phyloP scores from a whole-genome alignment of 2,113 vertebrate species.

The Suricata suricatta region DNA sequence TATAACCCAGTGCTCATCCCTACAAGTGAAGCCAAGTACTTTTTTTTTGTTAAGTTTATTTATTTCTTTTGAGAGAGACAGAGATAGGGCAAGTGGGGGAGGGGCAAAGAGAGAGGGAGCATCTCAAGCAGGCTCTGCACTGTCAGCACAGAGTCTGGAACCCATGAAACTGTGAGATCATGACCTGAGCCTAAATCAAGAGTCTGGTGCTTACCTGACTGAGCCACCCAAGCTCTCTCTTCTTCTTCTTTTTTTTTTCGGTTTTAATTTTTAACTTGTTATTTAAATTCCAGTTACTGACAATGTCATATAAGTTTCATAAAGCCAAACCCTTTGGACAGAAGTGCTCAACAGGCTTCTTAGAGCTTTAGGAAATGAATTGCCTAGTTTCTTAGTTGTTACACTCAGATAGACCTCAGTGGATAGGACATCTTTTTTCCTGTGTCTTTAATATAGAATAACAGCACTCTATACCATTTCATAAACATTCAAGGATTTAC shows the following conservation, averaged over 20 bases:
- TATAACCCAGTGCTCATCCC: no score
- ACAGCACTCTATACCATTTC: not conserved
- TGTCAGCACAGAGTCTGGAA: no score
- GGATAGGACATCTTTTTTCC: not conserved
- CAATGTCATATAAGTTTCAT: not conserved
- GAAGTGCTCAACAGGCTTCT: not conserved
- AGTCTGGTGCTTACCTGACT: no score
- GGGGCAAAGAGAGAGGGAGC: no score
- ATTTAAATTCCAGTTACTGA: not conserved
- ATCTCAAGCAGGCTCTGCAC: no score
- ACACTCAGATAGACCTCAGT: not conserved
- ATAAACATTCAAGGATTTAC: constrained; percentile 13
- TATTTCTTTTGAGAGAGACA: no score
- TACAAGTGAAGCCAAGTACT: not conserved
- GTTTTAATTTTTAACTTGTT: not conserved
- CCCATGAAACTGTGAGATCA: no score
- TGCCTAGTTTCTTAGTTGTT: not conserved
- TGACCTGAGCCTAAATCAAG: no score
- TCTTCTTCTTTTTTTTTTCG: not conserved
- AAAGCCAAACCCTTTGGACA: not conserved
- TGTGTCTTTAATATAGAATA: not conserved
- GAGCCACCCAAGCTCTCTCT: no score
- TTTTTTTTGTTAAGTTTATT: not conserved
- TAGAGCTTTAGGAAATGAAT: not conserved
- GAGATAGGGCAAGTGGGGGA: no score